Percentiles rank a stretch among this genome's conserved stretches.
Conservation (phyloP, 2,797 vertebrate genomes). For the Heterohyrax brucei region DNA sequence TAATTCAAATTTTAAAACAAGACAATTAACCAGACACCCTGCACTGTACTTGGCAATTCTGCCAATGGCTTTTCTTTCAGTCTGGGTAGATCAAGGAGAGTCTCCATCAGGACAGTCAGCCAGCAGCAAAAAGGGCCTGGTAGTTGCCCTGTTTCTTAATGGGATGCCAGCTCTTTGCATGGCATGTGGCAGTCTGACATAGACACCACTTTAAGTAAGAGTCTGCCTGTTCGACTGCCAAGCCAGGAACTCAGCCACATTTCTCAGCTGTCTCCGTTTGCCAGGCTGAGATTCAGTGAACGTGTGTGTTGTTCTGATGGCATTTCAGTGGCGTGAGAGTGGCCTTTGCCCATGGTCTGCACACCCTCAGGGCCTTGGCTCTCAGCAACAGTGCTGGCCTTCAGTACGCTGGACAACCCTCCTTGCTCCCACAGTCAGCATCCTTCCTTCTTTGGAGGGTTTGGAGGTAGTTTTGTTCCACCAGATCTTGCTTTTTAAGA, state of each 20-base stretch:
- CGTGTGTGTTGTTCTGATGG: background rate
- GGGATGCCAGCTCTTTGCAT: conserved; percentile 6
- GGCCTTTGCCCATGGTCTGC: background rate
- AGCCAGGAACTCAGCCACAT: background rate
- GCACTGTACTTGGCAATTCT: conserved; percentile 28
- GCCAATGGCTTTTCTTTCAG: background rate
- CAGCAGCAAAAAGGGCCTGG: conserved; percentile 28
- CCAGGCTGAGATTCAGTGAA: background rate
- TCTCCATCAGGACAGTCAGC: background rate
- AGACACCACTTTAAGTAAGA: background rate
- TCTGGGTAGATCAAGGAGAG: background rate
- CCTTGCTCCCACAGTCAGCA: rapidly evolving
- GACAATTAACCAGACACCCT: background rate
- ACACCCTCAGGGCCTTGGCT: too few relatives aligned
- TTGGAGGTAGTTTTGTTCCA: background rate
- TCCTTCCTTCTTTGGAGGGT: background rate
- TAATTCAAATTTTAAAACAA: background rate
- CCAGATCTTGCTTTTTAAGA: background rate
- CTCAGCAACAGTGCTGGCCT: too few relatives aligned
- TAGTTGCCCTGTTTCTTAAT: conserved; percentile 51
- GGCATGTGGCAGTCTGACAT: conserved; percentile 16
- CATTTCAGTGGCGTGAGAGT: background rate
- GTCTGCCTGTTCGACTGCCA: conserved; percentile 58
- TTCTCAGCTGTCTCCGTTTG: conserved; percentile 57
- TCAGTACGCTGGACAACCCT: too few relatives aligned